Conservation (phyloP, 1,140 invertebrate species). For the Episyrphus balteatus region DNA sequence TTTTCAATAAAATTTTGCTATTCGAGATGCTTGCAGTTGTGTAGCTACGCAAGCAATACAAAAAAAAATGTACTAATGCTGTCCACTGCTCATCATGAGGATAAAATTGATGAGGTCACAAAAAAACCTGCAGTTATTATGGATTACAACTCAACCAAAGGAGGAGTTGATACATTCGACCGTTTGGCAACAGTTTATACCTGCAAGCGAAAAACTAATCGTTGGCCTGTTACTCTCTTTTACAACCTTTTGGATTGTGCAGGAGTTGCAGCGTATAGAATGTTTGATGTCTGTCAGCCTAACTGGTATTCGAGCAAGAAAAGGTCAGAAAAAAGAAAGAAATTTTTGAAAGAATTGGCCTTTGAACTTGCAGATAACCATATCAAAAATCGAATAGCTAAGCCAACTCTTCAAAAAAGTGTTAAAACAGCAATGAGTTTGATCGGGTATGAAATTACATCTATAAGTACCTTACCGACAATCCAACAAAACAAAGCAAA, state of each 20-base stretch:
- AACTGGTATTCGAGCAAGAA: neutral
- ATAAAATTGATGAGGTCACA: conserved; percentile 3
- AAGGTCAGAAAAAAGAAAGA: neutral
- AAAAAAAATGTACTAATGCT: conserved; percentile 7
- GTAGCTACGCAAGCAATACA: conserved; percentile 3
- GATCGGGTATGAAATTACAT: neutral
- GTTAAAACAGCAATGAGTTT: neutral
- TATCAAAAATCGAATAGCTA: neutral
- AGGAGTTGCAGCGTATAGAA: neutral
- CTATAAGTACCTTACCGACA: neutral
- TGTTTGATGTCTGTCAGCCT: neutral
- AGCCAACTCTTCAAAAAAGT: neutral
- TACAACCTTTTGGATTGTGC: conserved; percentile 8
- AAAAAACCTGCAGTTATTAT: conserved; percentile 12
- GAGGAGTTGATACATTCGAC: conserved; percentile 12
- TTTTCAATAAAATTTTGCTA: neutral
- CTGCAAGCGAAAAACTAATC: conserved; percentile 9
- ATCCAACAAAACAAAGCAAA: neutral
- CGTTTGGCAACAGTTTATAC: conserved; percentile 8
- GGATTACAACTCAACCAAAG: conserved; percentile 13
- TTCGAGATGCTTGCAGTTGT: conserved; percentile 1
- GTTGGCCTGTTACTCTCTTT: conserved; percentile 13
- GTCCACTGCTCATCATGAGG: conserved; percentile 6
- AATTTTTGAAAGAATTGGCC: neutral
- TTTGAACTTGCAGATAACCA: neutral